Conservation (phyloP, 2,113 vertebrate genomes). For the Eclectus roratus region DNA sequence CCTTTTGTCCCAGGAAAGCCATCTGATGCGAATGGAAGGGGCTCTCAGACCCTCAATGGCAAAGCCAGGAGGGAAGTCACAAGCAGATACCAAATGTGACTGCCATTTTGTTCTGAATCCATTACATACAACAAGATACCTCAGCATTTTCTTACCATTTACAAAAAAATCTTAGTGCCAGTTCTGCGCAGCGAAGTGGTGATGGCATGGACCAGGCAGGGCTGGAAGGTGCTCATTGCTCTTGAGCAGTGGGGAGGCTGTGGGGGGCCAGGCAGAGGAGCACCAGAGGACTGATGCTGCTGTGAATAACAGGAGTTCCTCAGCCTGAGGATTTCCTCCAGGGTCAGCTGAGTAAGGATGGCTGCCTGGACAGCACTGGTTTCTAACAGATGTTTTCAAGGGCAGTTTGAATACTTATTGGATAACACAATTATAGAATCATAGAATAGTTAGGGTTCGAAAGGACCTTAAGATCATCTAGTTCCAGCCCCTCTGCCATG, state of each 20-base stretch:
- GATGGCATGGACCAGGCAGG: neutral
- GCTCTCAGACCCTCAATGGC: neutral
- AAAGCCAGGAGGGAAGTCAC: neutral
- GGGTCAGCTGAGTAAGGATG: neutral
- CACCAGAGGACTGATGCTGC: neutral
- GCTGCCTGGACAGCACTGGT: accelerated
- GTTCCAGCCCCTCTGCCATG: no score
- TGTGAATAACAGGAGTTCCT: accelerated
- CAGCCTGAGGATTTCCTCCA: neutral
- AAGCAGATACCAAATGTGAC: neutral
- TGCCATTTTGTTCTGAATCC: neutral
- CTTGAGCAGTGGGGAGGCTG: neutral
- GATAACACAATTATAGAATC: neutral
- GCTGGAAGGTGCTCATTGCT: neutral
- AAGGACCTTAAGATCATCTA: no score
- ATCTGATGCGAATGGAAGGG: neutral
- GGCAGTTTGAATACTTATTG: neutral
- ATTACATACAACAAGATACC: neutral
- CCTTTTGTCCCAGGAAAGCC: neutral
- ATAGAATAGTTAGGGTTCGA: no score
- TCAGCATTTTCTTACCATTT: neutral
- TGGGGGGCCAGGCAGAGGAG: neutral
- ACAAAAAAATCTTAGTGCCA: neutral
- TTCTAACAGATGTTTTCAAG: neutral
- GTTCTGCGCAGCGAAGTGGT: neutral